Conservation (phyloP, 2,113 vertebrate genomes). For the Corythornis madagascariensis region DNA sequence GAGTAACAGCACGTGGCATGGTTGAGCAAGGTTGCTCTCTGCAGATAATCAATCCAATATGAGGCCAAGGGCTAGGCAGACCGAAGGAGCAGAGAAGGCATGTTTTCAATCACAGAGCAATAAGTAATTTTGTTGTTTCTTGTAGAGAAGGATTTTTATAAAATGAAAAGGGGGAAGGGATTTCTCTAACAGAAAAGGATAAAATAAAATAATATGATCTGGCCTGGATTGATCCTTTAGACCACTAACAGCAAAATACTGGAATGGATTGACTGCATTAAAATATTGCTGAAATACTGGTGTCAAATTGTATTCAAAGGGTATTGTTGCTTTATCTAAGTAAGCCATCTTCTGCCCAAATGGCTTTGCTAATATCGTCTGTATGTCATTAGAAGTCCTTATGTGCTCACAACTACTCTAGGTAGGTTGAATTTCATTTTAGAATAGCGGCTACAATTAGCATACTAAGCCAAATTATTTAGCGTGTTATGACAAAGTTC, state of each 20-base stretch:
- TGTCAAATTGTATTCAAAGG: background rate
- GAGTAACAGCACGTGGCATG: background rate
- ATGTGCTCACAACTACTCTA: background rate
- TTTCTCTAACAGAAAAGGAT: conserved; percentile 21
- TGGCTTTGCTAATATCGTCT: background rate
- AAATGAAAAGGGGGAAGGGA: conserved; percentile 47
- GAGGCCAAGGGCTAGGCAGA: background rate
- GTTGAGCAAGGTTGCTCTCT: conserved; percentile 8
- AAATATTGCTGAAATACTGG: background rate
- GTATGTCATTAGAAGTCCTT: background rate
- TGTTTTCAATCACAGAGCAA: conserved; percentile 55
- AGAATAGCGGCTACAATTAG: background rate
- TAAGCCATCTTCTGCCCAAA: background rate
- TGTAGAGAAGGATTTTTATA: conserved; percentile 13
- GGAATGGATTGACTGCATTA: background rate
- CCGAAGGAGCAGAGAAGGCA: conserved; percentile 13
- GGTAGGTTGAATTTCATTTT: background rate
- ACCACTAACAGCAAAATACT: background rate
- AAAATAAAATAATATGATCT: background rate
- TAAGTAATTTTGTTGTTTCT: conserved; percentile 60
- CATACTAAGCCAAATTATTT: background rate
- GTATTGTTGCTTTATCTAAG: background rate
- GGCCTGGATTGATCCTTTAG: background rate
- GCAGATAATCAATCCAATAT: conserved; percentile 61
- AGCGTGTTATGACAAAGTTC: background rate